Base-by-base conservation (phyloP, 2,888 invertebrate species). In the Patella ulyssiponensis region DNA sequence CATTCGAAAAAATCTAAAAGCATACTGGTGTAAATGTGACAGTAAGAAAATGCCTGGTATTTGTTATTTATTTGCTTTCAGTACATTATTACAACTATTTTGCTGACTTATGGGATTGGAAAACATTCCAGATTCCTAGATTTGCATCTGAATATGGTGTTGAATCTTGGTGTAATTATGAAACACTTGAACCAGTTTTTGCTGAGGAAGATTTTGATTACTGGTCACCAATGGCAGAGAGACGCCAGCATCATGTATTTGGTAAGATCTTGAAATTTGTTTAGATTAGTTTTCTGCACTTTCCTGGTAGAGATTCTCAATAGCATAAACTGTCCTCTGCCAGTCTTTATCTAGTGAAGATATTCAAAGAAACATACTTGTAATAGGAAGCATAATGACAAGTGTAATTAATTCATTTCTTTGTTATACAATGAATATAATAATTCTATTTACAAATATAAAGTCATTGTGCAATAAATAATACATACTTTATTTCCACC, bases 121-220 rank as follows among this genome's bases (percentile, higher is more conserved):
- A 93, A 78, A 94, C 94, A 9, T 98, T 95, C 90, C 96, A 96
- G 0, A 93, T 94, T 15, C 94, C 97, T 0, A 93, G 99, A 86
- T 98, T 99, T 92, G 95, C 95, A 4, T 98, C 99, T 0, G 99
- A 99, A 92, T 99, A 97, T 90, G 99, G 99, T 0, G 95, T 96
- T 84, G 98, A 99, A 92, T 96, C 98, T 0, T 93, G 96, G 82
- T 98, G 98, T 0, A 95, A 95, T 1, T 90, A 95, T 27, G 92
- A 93, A 64, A 94, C 96, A 0, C 89, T 92, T 71, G 93, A 94
- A 20, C 80, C 81, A 1, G 95, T 94, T 3, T 83, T 89, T 15
- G 82, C 80, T 3, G 79, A 85, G 17, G 83, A 86, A 20, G 92
- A 93, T 80, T 89, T 91, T 89, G 84, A 83, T 51, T 90, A 90